Evolutionary conservation across 2,113 vertebrate genomes (phyloP).

Genomic region (Hydropotes inermis): DNA sequence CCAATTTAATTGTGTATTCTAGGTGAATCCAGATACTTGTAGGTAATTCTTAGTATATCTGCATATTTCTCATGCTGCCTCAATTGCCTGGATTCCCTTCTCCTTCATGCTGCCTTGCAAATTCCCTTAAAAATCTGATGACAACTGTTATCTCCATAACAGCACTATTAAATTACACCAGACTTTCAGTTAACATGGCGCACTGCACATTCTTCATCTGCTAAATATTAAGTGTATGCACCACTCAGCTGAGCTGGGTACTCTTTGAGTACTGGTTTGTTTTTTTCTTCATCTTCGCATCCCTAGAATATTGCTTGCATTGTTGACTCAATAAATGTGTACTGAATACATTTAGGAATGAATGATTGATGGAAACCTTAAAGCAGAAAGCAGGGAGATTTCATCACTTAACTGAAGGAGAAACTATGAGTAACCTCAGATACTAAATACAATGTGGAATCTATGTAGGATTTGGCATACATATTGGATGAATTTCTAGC

Average conservation of each 20-base stretch:
- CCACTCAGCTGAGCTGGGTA: not conserved
- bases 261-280: not conserved
- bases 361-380: not conserved
- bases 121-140: not conserved
- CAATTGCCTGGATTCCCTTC: not conserved
- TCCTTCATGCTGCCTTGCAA: not conserved
- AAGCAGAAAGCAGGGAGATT: not conserved
- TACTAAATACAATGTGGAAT: not conserved
- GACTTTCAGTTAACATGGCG: not conserved
- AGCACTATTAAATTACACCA: not conserved
- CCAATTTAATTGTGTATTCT: not conserved
- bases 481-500: not conserved
- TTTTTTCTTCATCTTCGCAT: not conserved
- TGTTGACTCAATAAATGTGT: not conserved
- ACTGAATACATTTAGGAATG: not conserved
- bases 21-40: not conserved
- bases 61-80: not conserved
- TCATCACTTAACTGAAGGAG: not conserved
- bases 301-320: not conserved
- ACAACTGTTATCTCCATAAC: not conserved
- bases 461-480: not conserved
- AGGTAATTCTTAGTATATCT: not conserved
- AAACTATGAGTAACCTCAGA: not conserved
- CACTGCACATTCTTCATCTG: not conserved
- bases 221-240: accelerated